phyloP scores from a whole-genome alignment of 2,113 vertebrate genomes.

The Nycticebus coucang region DNA sequence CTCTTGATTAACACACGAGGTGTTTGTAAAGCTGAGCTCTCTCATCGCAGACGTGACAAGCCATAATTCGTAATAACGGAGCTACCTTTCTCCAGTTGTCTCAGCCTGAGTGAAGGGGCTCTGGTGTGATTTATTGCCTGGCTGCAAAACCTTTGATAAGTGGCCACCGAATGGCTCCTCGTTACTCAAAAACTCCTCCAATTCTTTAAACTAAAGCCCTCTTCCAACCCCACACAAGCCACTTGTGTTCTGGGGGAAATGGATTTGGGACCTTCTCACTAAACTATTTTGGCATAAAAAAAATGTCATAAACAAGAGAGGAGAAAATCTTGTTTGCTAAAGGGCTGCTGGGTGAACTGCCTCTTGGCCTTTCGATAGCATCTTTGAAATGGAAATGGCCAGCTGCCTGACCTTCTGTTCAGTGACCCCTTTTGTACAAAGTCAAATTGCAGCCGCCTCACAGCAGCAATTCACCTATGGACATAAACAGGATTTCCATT shows the following conservation, averaged over 20 bases:
- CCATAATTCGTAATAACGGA: constrained; percentile 91
- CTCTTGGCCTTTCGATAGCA: constrained; percentile 91
- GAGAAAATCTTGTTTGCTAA: constrained; percentile 91
- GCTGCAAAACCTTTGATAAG: constrained; percentile 87
- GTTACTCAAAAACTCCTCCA: constrained; percentile 90
- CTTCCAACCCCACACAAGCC: constrained; percentile 85
- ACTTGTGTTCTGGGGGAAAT: constrained; percentile 87
- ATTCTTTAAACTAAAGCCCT: constrained; percentile 87
- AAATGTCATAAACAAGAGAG: constrained; percentile 90
- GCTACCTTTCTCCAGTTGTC: constrained; percentile 85
- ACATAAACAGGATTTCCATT: constrained; percentile 86
- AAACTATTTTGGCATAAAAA: constrained; percentile 91
- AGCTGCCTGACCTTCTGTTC: constrained; percentile 98
- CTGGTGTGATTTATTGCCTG: constrained; percentile 90
- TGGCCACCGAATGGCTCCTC: constrained; percentile 89
- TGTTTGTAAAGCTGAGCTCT: constrained; percentile 82
- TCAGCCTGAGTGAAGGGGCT: constrained; percentile 84
- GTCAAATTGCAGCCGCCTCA: constrained; percentile 91
- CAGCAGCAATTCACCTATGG: constrained; percentile 88
- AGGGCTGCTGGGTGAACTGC: constrained; percentile 89
- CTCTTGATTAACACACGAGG: constrained; percentile 77
- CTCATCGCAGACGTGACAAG: constrained; percentile 87
- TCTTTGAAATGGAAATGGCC: constrained; percentile 99
- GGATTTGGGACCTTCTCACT: constrained; percentile 87
- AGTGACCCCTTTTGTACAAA: constrained; percentile 95